Evolutionary conservation across 1,140 invertebrate species (phyloP).

Genomic region (Drosophila tani): DNA sequence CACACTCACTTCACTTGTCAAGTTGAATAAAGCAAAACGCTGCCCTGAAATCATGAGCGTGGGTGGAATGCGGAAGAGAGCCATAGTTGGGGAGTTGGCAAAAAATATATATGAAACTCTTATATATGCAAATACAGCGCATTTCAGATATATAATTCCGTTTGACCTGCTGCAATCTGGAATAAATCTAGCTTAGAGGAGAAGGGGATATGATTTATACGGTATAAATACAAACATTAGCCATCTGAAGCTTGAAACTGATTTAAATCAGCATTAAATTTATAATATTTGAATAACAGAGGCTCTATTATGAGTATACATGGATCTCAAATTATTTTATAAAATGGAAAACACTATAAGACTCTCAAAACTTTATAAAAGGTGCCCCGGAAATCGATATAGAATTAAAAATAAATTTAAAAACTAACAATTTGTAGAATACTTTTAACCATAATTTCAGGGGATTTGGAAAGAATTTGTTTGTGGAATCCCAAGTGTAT

Average conservation of each 20-base stretch:
- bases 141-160: constrained; percentile 13
- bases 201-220: constrained; percentile 6
- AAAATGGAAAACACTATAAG: not conserved
- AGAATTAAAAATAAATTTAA: too few species aligned
- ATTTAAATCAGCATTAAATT: not conserved
- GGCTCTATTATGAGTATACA: not conserved
- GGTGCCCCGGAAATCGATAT: too few species aligned
- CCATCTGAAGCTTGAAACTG: not conserved
- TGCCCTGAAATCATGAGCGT: constrained; percentile 20
- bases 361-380: not conserved
- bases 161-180: not conserved
- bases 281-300: not conserved
- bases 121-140: constrained; percentile 28
- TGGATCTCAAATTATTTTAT: not conserved
- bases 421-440: too few species aligned
- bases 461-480: too few species aligned
- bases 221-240: not conserved
- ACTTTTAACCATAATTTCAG: not conserved
- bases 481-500: too few species aligned
- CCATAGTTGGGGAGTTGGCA: constrained; percentile 12
- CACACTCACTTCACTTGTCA: constrained; percentile 81
- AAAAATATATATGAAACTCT: constrained; percentile 33
- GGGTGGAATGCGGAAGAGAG: constrained; percentile 12
- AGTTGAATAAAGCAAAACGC: constrained; percentile 72
- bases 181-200: constrained; percentile 7